These are phyloP conservation scores for Lagocephalus sceleratus DNA, from an alignment of 2,797 vertebrate genomes.

Conservation along the genomic window DNA sequence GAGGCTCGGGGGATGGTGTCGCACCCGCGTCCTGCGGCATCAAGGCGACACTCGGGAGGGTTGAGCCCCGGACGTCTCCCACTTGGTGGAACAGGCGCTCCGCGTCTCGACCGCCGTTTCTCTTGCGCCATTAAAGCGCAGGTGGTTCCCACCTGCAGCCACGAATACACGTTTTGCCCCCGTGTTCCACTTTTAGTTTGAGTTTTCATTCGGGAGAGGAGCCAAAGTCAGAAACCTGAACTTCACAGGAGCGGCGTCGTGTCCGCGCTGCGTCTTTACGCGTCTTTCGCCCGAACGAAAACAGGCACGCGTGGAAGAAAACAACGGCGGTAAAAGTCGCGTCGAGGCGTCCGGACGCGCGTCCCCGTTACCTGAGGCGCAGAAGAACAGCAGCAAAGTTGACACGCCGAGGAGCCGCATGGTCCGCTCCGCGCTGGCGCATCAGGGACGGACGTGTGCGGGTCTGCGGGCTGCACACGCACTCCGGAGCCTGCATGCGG, in stretches of 20 bases:
- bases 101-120: no score
- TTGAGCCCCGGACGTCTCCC: no score
- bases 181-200: background rate
- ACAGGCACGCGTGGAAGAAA: background rate
- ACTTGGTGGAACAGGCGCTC: no score
- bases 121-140: no score
- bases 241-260: background rate
- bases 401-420: conserved; percentile 82
- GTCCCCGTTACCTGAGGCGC: conserved; percentile 79
- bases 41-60: no score
- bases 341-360: no score
- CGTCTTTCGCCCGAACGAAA: background rate
- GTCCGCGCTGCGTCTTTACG: background rate
- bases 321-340: background rate
- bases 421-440: conserved; percentile 59
- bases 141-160: no score
- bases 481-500: conserved; percentile 16
- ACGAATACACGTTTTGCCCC: no score
- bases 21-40: no score
- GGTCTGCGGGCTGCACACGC: conserved; percentile 24
- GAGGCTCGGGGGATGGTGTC: no score
- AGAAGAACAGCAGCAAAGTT: conserved; percentile 82
- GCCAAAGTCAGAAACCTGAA: background rate
- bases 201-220: background rate
- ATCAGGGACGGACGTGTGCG: conserved; percentile 36